Evolutionary conservation across 2,113 vertebrate species (phyloP), one percentile per base, ranked within the genome.

Genomic region (zebrafish (Danio rerio)): DNA sequence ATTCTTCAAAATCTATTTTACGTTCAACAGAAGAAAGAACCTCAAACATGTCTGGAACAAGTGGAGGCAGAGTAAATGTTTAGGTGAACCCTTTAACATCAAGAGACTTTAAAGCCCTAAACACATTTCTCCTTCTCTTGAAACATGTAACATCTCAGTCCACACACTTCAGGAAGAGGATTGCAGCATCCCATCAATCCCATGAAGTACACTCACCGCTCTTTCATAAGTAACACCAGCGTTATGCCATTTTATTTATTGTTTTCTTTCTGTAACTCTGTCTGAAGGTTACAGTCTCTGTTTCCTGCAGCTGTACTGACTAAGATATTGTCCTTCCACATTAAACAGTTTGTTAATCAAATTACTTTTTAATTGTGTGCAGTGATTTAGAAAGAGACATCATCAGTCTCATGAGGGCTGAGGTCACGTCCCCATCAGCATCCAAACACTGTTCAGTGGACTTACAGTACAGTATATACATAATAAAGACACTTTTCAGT

Each of bases 291-390:
- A 20, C 5, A 7, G 12, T 20, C 12, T 21, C 43, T 21, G 13
- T 50, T 50, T 7, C 3, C 12, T 31, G 20, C 47, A 15, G 11
- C 11, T 13, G 7, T 31, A 8, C 68, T 15, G 49, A 52, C 31
- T 31, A 20, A 71, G 47, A 71, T 15, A 13, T 7, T 21, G 47
- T 71, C 68, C 68, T 71, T 52, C 69, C 49, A 52, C 49, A 52
- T 71, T 21, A 21, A 21, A 31, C 69, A 52, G 49, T 52, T 6
- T 16, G 20, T 52, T 71, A 52, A 50, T 21, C 45, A 50, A 52
- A 71, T 31, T 5, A 71, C 12, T 15, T 31, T 52, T 49, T 71
- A 52, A 71, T 71, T 71, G 69, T 52, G 69, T 71, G 69, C 47
- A 71, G 69, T 52, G 47, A 47, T 47, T 47, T 18, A 47, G 65